A percentile compares a stretch with the other conserved stretches of the same genome.
Conservation (phyloP, 1,140 invertebrate genomes). For the roundworm (Caenorhabditis elegans) region DNA sequence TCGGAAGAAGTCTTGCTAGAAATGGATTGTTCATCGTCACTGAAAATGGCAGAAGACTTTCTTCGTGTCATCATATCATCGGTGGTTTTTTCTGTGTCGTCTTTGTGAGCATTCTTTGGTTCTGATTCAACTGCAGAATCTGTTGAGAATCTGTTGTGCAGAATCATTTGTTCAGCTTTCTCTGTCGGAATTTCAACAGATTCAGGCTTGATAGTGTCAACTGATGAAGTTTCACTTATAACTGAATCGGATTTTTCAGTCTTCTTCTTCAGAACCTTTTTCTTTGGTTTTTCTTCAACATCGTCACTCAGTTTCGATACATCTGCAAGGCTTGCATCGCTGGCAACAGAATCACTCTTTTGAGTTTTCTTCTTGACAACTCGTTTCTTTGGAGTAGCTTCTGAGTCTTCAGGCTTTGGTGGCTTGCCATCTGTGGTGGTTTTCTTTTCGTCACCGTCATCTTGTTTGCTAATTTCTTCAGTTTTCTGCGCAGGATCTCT, state of each 20-base stretch:
- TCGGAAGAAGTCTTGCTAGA: conserved; percentile 9
- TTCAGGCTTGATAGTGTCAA: conserved; percentile 20
- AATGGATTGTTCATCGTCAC: conserved; percentile 12
- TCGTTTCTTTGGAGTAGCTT: neutral
- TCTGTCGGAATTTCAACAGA: neutral
- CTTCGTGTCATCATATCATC: conserved; percentile 27
- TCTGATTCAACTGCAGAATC: conserved; percentile 42
- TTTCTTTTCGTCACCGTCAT: neutral
- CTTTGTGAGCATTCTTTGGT: conserved; percentile 15
- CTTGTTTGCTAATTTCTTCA: neutral
- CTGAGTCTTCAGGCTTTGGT: neutral
- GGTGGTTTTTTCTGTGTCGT: conserved; percentile 11
- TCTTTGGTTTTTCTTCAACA: conserved; percentile 12
- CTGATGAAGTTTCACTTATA: neutral
- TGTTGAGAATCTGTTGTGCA: neutral
- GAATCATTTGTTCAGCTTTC: no score
- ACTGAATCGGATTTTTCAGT: neutral
- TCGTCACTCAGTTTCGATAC: neutral
- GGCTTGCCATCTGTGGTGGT: neutral
- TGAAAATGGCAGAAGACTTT: conserved; percentile 24
- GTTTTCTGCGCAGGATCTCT: neutral
- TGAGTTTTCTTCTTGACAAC: conserved; percentile 23
- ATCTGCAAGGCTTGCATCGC: conserved; percentile 7
- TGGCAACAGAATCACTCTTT: conserved; percentile 13
- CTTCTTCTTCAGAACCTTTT: conserved; percentile 3